Evolutionary conservation across 2,797 vertebrate species (phyloP).

Genomic region (Sebastes vulpes): DNA sequence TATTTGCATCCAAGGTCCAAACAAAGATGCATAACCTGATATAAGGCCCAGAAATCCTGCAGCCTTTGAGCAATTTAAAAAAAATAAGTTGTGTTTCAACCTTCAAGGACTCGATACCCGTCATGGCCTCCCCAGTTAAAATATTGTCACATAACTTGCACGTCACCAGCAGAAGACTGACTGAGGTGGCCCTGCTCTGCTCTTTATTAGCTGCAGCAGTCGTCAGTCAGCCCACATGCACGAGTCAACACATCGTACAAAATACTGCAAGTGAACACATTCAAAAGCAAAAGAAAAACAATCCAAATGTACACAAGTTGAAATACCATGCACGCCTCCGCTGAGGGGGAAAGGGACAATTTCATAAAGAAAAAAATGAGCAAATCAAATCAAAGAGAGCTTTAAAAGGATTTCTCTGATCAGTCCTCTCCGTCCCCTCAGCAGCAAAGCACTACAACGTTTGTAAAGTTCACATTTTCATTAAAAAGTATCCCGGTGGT

Average conservation of each 20-base stretch:
- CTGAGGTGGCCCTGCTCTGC: background rate
- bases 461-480: conserved; percentile 53
- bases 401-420: conserved; percentile 28
- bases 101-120: background rate
- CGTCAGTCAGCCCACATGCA: background rate
- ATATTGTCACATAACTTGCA: background rate
- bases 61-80: background rate
- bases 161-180: background rate
- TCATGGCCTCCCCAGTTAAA: background rate
- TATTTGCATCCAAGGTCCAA: background rate
- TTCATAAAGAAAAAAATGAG: background rate
- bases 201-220: background rate
- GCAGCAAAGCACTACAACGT: conserved; percentile 33
- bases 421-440: conserved; percentile 41
- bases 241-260: background rate
- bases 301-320: background rate
- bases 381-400: background rate
- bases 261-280: background rate
- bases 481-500: conserved; percentile 31
- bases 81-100: background rate
- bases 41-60: background rate
- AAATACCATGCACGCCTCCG: conserved; percentile 24
- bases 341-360: conserved; percentile 23
- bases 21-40: background rate
- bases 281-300: conserved; percentile 13